These are phyloP conservation scores for Calycopis cecrops DNA, from an alignment of 1,140 invertebrate species.

Conservation along the genomic window DNA sequence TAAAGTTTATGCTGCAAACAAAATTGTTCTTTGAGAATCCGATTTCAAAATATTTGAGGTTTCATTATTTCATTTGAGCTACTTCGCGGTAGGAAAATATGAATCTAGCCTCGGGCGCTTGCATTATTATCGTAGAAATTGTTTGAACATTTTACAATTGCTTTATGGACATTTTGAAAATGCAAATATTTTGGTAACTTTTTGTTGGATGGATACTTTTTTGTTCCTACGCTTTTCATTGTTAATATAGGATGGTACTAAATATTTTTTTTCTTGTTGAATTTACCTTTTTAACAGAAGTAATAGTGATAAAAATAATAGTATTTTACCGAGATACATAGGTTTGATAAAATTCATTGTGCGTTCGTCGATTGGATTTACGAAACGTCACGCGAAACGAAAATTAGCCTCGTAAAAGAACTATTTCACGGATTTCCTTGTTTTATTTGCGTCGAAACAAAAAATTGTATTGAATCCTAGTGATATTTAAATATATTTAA, in stretches of 20 bases:
- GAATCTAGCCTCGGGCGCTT: conserved; percentile 13
- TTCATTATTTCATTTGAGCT: conserved; percentile 24
- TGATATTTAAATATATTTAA: neutral
- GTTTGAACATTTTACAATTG: conserved; percentile 14
- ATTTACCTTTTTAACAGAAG: conserved; percentile 18
- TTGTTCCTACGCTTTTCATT: neutral
- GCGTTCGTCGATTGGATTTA: conserved; percentile 39
- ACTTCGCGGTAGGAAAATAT: conserved; percentile 13
- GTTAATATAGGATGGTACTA: too few relatives aligned
- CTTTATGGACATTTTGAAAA: conserved; percentile 10
- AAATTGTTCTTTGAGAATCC: conserved; percentile 22
- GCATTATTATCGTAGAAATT: conserved; percentile 11
- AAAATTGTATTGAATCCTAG: neutral
- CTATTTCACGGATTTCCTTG: conserved; percentile 14
- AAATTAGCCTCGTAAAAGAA: conserved; percentile 30
- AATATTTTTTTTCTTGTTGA: too few relatives aligned
- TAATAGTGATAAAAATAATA: conserved; percentile 28
- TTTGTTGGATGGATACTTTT: neutral
- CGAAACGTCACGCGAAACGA: conserved; percentile 44
- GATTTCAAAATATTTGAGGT: conserved; percentile 24
- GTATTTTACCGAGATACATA: conserved; percentile 13
- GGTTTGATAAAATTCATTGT: conserved; percentile 24
- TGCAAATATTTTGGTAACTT: conserved; percentile 10
- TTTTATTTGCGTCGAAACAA: neutral
- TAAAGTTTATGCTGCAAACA: conserved; percentile 22